phyloP scores from a whole-genome alignment of 2,797 vertebrate genomes.

The Ptychadena robeensis region DNA sequence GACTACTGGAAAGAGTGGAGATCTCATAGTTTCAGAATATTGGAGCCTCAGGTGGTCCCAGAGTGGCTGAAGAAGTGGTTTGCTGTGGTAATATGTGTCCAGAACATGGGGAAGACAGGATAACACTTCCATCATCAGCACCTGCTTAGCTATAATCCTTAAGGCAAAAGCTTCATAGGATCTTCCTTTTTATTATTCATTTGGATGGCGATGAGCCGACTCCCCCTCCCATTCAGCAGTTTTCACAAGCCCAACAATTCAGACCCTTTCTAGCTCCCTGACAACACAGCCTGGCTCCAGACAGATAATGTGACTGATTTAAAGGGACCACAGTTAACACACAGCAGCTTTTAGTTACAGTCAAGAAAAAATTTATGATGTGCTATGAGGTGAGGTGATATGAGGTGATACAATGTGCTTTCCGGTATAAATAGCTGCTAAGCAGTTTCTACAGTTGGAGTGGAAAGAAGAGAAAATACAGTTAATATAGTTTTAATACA shows the following conservation, averaged over 20 bases:
- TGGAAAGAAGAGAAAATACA: background rate
- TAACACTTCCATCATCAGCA: constrained; percentile 52
- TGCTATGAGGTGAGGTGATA: no score
- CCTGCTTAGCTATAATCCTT: constrained; percentile 50
- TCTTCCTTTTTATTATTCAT: constrained; percentile 60
- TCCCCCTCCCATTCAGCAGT: constrained; percentile 58
- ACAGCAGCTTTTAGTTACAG: background rate
- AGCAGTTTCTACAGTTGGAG: background rate
- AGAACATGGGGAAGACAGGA: constrained; percentile 45
- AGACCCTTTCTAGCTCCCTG: constrained; percentile 60
- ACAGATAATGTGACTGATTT: constrained; percentile 58
- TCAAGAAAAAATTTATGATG: background rate
- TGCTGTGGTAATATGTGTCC: constrained; percentile 25
- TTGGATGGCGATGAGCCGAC: constrained; percentile 52
- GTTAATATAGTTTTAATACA: background rate
- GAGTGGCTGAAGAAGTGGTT: constrained; percentile 72
- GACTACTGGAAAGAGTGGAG: constrained; percentile 75
- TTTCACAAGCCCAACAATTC: constrained; percentile 59
- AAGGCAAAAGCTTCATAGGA: constrained; percentile 30
- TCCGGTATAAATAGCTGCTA: background rate
- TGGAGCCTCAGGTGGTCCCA: constrained; percentile 73
- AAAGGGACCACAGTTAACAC: constrained; percentile 47
- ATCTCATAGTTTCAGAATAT: constrained; percentile 72
- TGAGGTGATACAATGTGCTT: background rate
- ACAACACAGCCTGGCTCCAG: constrained; percentile 58